Evolutionary conservation across 1,140 invertebrate species (phyloP), one percentile per base, ranked within the genome.

Genomic region (Heliothis subflexa): DNA sequence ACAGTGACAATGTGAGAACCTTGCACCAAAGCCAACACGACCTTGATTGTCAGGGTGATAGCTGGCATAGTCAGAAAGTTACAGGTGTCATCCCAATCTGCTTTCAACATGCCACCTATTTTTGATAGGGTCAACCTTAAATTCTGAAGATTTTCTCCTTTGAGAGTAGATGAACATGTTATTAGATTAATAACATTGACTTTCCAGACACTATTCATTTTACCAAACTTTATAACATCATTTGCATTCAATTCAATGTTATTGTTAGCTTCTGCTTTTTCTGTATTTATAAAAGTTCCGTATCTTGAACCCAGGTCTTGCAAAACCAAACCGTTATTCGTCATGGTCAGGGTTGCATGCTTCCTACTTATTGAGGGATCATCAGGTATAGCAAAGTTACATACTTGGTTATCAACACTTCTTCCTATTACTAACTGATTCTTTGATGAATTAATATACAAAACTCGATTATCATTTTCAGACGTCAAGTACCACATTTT

Each of bases 11-110:
- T 96, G 9, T 95, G 94, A 54, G 95, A 95, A 54, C 95, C 94
- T 75, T 96, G 94, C 1, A 96, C 94, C 81, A 97, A 88, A 4
- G 97, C 97, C 86, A 96, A 95, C 11, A 97, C 89, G 33, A 97
- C 95, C 94, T 97, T 97, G 1, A 97, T 95, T 12, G 97, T 97
- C 16, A 97, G 93, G 16, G 95, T 96, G 28, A 97, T 95, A 21
- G 95, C 94, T 55, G 95, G 95, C 95, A 97, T 97, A 13, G 97
- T 96, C 25, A 97, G 91, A 88, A 96, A 95, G 25, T 94, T 91
- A 84, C 96, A 97, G 49, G 91, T 81, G n/a, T 91, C 79, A 81
- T 93, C 92, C 95, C 95, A 94, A 71, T 95, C 86, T 89, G 84
- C 85, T 71, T 92, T 91, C 57, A 95, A 83, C 45, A 83, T 81